phyloP scores from a whole-genome alignment of 2,888 invertebrate species.

The Melanostoma mellinum region DNA sequence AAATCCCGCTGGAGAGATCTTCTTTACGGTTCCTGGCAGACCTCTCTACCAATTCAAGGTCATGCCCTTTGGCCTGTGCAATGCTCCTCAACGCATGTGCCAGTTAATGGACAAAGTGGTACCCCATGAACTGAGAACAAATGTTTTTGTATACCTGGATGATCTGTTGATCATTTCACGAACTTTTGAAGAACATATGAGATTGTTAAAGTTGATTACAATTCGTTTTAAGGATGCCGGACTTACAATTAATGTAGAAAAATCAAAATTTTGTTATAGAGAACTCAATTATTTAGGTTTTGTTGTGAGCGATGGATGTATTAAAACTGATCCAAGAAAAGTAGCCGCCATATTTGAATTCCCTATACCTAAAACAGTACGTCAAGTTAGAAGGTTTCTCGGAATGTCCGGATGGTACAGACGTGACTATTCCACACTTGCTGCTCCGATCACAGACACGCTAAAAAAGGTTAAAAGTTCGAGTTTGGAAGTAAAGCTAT shows the following conservation, averaged over 20 bases:
- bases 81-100: too few relatives aligned
- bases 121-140: too few relatives aligned
- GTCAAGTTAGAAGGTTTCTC: slow-evolving; percentile 60
- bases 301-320: slow-evolving; percentile 43
- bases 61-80: too few relatives aligned
- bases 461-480: too few relatives aligned
- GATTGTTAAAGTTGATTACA: background rate
- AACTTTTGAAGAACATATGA: slow-evolving; percentile 30
- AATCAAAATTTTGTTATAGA: too few relatives aligned
- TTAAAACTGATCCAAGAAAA: slow-evolving; percentile 34
- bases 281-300: slow-evolving; percentile 29
- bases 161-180: slow-evolving; percentile 49
- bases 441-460: slow-evolving; percentile 55
- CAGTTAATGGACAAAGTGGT: too few relatives aligned
- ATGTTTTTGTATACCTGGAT: slow-evolving; percentile 33
- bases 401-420: slow-evolving; percentile 69
- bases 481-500: background rate
- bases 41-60: too few relatives aligned
- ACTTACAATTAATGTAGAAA: slow-evolving; percentile 30
- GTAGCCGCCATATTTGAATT: slow-evolving; percentile 45
- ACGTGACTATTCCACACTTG: slow-evolving; percentile 47
- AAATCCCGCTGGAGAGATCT: too few relatives aligned
- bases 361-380: slow-evolving; percentile 37
- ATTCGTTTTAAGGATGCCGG: slow-evolving; percentile 10
- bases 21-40: too few relatives aligned